These are phyloP conservation scores for Sphenodon punctatus DNA, from an alignment of 2,797 vertebrate species.

Conservation along the genomic window DNA sequence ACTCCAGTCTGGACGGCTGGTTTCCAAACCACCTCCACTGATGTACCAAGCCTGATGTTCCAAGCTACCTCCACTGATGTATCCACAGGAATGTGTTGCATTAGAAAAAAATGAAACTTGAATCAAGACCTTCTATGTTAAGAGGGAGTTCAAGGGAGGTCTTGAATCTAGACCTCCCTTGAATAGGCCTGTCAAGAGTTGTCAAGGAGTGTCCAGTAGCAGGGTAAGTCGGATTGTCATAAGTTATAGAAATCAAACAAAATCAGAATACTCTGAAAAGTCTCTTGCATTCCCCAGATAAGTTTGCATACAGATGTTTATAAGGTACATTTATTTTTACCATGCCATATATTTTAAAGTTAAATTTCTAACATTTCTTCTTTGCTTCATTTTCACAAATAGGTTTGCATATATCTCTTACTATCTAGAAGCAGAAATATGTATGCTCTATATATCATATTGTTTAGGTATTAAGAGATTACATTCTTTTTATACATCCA, in stretches of 20 bases:
- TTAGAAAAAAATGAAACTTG: too few species aligned
- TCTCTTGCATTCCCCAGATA: not conserved
- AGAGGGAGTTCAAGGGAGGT: too few species aligned
- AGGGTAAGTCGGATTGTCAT: not conserved
- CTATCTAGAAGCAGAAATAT: conserved; percentile 35
- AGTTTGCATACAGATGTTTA: not conserved
- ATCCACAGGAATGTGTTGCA: too few species aligned
- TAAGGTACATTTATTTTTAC: not conserved
- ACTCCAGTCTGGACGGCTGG: too few species aligned
- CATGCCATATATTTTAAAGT: not conserved
- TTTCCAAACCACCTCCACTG: too few species aligned
- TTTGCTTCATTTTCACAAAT: not conserved
- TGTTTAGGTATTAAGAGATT: conserved; percentile 57
- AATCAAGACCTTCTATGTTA: too few species aligned
- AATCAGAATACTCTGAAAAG: not conserved
- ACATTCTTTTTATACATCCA: conserved; percentile 63
- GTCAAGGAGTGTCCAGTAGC: not conserved
- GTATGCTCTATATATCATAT: not conserved
- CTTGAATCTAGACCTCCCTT: too few species aligned
- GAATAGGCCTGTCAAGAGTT: not conserved
- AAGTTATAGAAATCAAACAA: not conserved
- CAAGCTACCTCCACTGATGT: too few species aligned
- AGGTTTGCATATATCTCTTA: conserved; percentile 3
- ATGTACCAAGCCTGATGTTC: too few species aligned
- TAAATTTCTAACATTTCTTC: conserved; percentile 29